phyloP scores from a whole-genome alignment of 30 jellyfish, hydroid and myxozoan species.

The Catostylus mosaicus region DNA sequence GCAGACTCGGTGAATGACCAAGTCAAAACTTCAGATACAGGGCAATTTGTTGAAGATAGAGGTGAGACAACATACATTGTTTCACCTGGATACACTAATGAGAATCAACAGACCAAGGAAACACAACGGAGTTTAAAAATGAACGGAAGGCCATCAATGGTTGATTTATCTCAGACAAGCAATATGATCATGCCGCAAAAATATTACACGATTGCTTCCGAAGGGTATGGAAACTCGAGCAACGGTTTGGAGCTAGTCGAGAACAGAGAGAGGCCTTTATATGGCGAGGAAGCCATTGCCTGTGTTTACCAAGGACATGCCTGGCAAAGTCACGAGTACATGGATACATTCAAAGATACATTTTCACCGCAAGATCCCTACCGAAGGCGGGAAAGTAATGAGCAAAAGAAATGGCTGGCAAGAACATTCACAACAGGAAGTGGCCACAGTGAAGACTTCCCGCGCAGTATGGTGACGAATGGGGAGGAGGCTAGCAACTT shows the following conservation, averaged over 20 bases:
- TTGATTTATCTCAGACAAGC: constrained; percentile 26
- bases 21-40: not conserved
- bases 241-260: not conserved
- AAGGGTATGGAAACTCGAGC: not conserved
- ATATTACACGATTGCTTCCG: not conserved
- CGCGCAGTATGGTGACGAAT: constrained; percentile 6
- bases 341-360: not conserved
- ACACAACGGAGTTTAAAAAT: constrained; percentile 1
- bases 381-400: constrained; percentile 23
- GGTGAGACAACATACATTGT: not conserved
- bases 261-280: not conserved
- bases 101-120: not conserved
- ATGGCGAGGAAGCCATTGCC: constrained; percentile 23
- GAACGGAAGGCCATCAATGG: constrained; percentile 50
- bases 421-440: constrained; percentile 36
- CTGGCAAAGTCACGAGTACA: constrained; percentile 19
- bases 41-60: not conserved
- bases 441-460: constrained; percentile 27
- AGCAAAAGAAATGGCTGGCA: constrained; percentile 38
- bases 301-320: constrained; percentile 27
- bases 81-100: not conserved
- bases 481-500: constrained; percentile 10
- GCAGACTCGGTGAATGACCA: not conserved
- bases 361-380: not conserved
- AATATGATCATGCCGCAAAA: constrained; percentile 12